Percentiles rank a stretch among this genome's conserved stretches.
These are phyloP conservation scores for Rhopilema esculentum DNA, from an alignment of 30 jellyfish, hydroid and myxozoan genomes.

Conservation along the genomic window DNA sequence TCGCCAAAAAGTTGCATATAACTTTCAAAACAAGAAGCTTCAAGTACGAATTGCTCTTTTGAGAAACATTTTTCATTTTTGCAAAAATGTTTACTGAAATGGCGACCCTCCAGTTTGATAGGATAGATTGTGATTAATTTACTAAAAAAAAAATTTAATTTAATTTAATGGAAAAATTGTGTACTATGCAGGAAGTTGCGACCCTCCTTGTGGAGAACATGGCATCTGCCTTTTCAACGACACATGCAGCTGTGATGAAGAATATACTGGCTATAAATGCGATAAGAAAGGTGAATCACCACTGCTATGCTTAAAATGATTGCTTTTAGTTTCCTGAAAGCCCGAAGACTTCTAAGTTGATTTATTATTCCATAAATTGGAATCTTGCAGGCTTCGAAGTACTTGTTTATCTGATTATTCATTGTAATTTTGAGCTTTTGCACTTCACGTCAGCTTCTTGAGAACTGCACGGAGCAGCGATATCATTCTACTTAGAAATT, in stretches of 20 bases:
- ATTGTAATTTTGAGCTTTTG: no score
- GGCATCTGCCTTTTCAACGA: constrained; percentile 87
- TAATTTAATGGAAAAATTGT: background rate
- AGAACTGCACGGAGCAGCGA: no score
- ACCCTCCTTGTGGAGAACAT: constrained; percentile 90
- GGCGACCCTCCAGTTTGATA: no score
- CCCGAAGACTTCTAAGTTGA: no score
- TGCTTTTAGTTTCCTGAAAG: no score
- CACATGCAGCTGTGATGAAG: constrained; percentile 92
- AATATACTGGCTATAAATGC: constrained; percentile 87
- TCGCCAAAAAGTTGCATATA: no score
- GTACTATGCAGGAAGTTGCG: constrained; percentile 74
- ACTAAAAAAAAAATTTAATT: background rate
- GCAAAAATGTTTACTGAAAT: background rate
- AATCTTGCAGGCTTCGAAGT: background rate
- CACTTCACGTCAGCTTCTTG: no score
- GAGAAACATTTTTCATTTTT: no score
- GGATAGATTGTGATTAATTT: background rate
- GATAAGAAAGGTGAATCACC: constrained; percentile 34
- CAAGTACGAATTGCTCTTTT: no score
- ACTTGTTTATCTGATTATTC: background rate
- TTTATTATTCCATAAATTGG: no score
- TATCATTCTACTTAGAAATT: no score
- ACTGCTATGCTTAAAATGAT: background rate
- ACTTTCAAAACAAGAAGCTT: no score